Conservation (phyloP, 2,888 invertebrate species). For the Hypselothyrea guttata region DNA sequence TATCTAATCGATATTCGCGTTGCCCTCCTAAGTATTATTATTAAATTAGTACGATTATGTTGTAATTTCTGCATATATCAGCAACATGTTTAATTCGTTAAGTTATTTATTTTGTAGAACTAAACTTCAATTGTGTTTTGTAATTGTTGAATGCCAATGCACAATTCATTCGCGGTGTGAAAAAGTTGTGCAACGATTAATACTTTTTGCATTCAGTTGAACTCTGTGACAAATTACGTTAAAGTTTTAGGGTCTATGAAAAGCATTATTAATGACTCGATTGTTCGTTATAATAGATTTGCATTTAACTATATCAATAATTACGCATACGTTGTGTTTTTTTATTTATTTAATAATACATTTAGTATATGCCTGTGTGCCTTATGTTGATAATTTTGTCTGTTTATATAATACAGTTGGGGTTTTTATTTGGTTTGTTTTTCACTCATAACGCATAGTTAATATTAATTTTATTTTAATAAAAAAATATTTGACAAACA, state of each 20-base stretch:
- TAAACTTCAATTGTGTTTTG: background rate
- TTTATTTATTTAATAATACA: background rate
- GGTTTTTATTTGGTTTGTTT: background rate
- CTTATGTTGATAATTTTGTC: background rate
- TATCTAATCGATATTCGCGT: constrained; percentile 38
- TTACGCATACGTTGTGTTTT: background rate
- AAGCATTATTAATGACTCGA: constrained; percentile 13
- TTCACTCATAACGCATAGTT: background rate
- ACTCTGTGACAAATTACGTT: constrained; percentile 20
- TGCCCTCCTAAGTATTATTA: constrained; percentile 45
- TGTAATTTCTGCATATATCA: constrained; percentile 40
- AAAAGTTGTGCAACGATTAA: constrained; percentile 21
- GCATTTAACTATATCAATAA: constrained; percentile 13
- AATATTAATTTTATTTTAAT: too few relatives aligned
- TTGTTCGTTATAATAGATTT: constrained; percentile 16
- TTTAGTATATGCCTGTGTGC: background rate
- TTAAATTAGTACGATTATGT: constrained; percentile 51
- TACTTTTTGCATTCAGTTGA: constrained; percentile 16
- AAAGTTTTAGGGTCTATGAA: constrained; percentile 16
- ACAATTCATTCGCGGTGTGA: background rate
- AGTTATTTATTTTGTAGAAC: background rate
- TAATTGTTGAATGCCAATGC: constrained; percentile 15
- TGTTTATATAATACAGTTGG: constrained; percentile 2
- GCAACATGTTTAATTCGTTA: constrained; percentile 11
- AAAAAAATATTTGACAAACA: too few relatives aligned